These are phyloP conservation scores for Sakesphorus luctuosus DNA, from an alignment of 2,113 vertebrate genomes.

Conservation along the genomic window DNA sequence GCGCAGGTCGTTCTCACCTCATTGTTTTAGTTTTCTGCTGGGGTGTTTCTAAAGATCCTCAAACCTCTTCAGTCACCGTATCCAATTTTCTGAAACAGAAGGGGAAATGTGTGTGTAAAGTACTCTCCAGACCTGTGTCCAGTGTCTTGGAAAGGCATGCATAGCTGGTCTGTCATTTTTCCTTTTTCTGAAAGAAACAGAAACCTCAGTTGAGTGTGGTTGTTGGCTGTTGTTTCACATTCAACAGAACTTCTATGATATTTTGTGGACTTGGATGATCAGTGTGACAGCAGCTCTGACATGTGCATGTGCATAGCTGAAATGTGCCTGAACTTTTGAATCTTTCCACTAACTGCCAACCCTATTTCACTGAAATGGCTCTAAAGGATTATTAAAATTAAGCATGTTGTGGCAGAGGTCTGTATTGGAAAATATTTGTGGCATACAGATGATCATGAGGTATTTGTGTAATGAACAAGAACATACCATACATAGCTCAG, in stretches of 20 bases:
- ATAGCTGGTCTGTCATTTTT: neutral
- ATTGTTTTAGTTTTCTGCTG: neutral
- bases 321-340: neutral
- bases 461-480: neutral
- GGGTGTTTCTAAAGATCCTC: neutral
- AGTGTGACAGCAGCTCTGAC: neutral
- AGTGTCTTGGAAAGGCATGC: neutral
- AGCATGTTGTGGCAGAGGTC: neutral
- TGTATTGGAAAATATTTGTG: constrained; percentile 38
- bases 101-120: fast-evolving
- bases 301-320: neutral
- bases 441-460: neutral
- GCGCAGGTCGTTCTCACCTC: neutral
- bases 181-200: neutral
- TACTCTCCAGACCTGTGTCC: neutral
- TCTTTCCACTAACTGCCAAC: neutral
- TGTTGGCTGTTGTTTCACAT: neutral
- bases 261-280: neutral
- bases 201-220: neutral
- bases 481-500: neutral
- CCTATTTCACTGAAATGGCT: neutral
- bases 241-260: fast-evolving
- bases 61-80: neutral
- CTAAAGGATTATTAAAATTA: neutral
- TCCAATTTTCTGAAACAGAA: neutral